Conservation (phyloP, 2,113 vertebrate genomes). For the Sclerurus mexicanus region DNA sequence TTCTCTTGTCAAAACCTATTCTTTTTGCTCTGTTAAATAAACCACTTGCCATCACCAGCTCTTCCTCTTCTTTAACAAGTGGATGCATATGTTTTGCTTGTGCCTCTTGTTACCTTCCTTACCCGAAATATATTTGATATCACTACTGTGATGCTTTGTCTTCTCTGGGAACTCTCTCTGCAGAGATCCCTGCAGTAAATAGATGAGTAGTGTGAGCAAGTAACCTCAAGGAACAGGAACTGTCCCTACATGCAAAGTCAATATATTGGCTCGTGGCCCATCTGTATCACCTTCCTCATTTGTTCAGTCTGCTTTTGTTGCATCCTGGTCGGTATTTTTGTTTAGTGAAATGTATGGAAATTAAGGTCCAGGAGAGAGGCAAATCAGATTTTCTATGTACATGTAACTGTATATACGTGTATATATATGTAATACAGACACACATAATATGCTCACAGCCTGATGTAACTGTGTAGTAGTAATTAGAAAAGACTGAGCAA, state of each 20-base stretch:
- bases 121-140: not conserved
- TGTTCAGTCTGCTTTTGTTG: not conserved
- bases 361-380: not conserved
- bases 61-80: not conserved
- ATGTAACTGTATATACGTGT: not conserved
- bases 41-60: not conserved
- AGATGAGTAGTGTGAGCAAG: not conserved
- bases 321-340: not conserved
- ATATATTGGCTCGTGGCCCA: accelerated
- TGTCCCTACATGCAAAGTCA: not conserved
- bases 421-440: not conserved
- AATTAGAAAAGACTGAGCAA: not conserved
- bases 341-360: not conserved
- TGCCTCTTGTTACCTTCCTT: not conserved
- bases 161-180: not conserved
- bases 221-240: not conserved
- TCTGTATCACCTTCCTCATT: not conserved
- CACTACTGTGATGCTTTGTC: not conserved
- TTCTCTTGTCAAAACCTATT: not conserved
- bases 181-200: not conserved
- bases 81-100: accelerated
- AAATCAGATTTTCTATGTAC: not conserved
- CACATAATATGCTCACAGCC: not conserved
- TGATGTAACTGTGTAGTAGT: not conserved
- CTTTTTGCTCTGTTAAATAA: not conserved